Conservation (phyloP, 2,888 invertebrate species). For the Latheticus oryzae region DNA sequence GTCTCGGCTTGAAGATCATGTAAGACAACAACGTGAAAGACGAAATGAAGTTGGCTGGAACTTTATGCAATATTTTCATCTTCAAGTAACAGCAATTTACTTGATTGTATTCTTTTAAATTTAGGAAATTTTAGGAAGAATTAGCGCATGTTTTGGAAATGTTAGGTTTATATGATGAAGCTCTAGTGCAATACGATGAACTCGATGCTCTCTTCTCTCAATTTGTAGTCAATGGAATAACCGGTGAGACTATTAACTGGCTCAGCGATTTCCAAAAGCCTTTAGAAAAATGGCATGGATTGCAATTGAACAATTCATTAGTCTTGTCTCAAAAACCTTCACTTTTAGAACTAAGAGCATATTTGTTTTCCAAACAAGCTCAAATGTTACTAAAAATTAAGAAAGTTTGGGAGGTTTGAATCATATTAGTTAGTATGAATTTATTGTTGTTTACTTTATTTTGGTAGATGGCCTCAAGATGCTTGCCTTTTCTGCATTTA, state of each 20-base stretch:
- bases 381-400: conserved; percentile 80
- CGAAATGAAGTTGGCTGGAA: conserved; percentile 93
- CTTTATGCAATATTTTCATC: conserved; percentile 93
- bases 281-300: conserved; percentile 86
- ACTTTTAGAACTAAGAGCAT: conserved; percentile 90
- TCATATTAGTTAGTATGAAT: too few species aligned
- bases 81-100: conserved; percentile 73
- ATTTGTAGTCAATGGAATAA: conserved; percentile 93
- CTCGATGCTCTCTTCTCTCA: conserved; percentile 96
- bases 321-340: conserved; percentile 77
- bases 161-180: conserved; percentile 92
- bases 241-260: conserved; percentile 87
- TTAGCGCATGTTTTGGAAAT: conserved; percentile 95
- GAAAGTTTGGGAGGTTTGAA: conserved; percentile 83
- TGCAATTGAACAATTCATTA: conserved; percentile 71
- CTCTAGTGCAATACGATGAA: conserved; percentile 96
- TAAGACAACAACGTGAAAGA: conserved; percentile 89
- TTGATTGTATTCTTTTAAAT: not conserved
- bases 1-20: conserved; percentile 88
- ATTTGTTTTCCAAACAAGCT: conserved; percentile 93
- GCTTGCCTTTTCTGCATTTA: conserved; percentile 90
- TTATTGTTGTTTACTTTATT: not conserved
- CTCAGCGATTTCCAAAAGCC: conserved; percentile 83
- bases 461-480: conserved; percentile 83
- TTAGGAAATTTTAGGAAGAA: conserved; percentile 92